Base-by-base conservation (phyloP, 2,113 vertebrate species). In the Phocoena sinus region DNA sequence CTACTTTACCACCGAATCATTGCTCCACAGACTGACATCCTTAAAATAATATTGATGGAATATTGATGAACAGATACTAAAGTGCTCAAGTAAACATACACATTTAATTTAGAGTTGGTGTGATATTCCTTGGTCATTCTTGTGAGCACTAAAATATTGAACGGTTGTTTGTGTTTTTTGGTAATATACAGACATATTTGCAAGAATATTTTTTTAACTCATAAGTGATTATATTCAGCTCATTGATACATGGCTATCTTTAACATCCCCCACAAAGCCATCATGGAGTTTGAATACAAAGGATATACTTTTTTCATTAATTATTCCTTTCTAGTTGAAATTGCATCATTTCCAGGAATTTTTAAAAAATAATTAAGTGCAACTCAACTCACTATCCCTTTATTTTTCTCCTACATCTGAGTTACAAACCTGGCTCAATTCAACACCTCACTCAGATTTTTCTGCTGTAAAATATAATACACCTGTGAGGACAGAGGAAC, bases 1-100 rank as follows among this genome's bases (percentile, higher is more conserved):
- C 14, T 31, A 65, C 17, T 41, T 9, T 31, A 65, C 17, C 17
- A 65, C 38, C 20, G 17, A 26, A 50, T 60, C 26, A 53, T 74
- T 65, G 50, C 31, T 90, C 65, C 1, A 87, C 14, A 77, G 20
- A 70, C 6, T 80, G 18, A 31, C n/a, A 56, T 28, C 68, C 83
- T 96, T 94, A 58, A 91, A 96, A 94, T 93, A 77, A 70, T 93
- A 76, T 20, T 70, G 50, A 89, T 94, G 67, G 92, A 91, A 87
- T 47, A 82, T 17, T 82, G 47, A 95, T 89, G 89, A 97, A 97
- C 36, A 53, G 84, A 96, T 70, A 26, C n/a, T 80, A 95, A 89
- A 89, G 0, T 68, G 50, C 56, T 86, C 71, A 65, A 93, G 65
- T 70, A 86, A 86, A 70, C 33, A 70, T 93, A 94, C 92, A 97